phyloP scores from a whole-genome alignment of 92 coral and sea anemone species.

The Nematostella vectensis region DNA sequence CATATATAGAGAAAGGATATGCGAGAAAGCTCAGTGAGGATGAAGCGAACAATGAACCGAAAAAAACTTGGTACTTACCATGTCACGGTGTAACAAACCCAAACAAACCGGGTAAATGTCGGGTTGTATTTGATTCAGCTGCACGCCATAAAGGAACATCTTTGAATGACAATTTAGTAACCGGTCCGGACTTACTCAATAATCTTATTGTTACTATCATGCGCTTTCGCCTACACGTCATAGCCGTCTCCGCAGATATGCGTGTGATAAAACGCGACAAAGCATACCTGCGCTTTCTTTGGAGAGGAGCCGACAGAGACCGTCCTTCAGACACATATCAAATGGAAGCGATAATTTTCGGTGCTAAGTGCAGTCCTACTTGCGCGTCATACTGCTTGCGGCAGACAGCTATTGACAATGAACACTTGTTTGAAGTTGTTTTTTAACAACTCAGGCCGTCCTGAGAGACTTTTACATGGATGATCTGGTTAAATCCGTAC shows the following conservation, averaged over 20 bases:
- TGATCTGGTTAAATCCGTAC: conserved; percentile 24
- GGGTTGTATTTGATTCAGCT: conserved; percentile 29
- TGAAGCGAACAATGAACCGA: conserved; percentile 18
- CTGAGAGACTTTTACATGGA: conserved; percentile 24
- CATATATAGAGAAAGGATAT: conserved; percentile 37
- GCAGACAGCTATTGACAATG: conserved; percentile 23
- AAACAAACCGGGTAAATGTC: conserved; percentile 30
- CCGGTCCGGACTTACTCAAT: conserved; percentile 47
- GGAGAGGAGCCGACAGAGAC: conserved; percentile 39
- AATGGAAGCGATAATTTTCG: conserved; percentile 40
- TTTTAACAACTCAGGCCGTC: background rate
- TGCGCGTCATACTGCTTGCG: conserved; percentile 30
- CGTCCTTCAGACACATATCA: conserved; percentile 40
- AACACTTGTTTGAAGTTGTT: background rate
- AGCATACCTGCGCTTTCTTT: conserved; percentile 44
- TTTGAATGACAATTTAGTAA: conserved; percentile 29
- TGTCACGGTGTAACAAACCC: conserved; percentile 28
- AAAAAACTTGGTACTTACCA: conserved; percentile 35
- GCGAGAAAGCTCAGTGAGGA: conserved; percentile 21
- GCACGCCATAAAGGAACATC: conserved; percentile 36
- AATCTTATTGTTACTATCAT: conserved; percentile 7
- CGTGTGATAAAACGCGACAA: conserved; percentile 45
- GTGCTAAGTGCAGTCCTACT: conserved; percentile 34
- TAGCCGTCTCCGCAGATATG: conserved; percentile 39
- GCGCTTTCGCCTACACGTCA: conserved; percentile 14